Evolutionary conservation across 2,797 vertebrate species (phyloP), one percentile per base, ranked within the genome.

Genomic region (Hyperoplus immaculatus): DNA sequence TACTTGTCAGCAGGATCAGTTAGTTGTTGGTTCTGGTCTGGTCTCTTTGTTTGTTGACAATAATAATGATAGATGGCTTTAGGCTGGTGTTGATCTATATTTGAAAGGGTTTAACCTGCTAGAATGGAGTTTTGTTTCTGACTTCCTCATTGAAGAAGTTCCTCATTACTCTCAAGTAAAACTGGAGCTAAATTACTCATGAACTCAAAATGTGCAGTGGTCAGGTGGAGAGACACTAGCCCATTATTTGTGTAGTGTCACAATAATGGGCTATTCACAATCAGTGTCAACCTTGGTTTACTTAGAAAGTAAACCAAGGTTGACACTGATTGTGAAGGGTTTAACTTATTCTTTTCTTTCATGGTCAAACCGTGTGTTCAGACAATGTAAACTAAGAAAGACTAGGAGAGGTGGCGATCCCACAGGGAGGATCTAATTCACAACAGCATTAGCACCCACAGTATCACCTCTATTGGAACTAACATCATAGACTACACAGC

Each of bases 381-480:
- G 60, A 73, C 45, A 51, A 13, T 56, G 36, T 72, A 15, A 63
- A 12, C n/a, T 14, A n/a, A 56, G 12, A 5, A 16, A 54, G 43
- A 41, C 50, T 5, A 8, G 55, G 29, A 21, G 16, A 36, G 16
- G 5, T 41, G 29, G 62, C 8, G 1, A 11, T 62, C 41, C 39
- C 65, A 39, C 57, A 38, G 55, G 58, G 65, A 61, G 43, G 43
- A 60, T 63, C 57, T 45, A 9, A 46, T 72, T 60, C 29, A 46
- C 49, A 69, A 0, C 53, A 57, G 5, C 47, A 10, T n/a, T 61
- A 29, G 38, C 4, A 18, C 13, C 39, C 39, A 21, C 54, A 50
- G 15, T 41, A 2, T 49, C 29, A 18, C 18, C 29, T 18, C 7
- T 29, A 11, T 13, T 8, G 51, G 14, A 49, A 12, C 51, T 42